Evolutionary conservation across 2,888 invertebrate species (phyloP).

Genomic region (Ophonus ardosiacus): DNA sequence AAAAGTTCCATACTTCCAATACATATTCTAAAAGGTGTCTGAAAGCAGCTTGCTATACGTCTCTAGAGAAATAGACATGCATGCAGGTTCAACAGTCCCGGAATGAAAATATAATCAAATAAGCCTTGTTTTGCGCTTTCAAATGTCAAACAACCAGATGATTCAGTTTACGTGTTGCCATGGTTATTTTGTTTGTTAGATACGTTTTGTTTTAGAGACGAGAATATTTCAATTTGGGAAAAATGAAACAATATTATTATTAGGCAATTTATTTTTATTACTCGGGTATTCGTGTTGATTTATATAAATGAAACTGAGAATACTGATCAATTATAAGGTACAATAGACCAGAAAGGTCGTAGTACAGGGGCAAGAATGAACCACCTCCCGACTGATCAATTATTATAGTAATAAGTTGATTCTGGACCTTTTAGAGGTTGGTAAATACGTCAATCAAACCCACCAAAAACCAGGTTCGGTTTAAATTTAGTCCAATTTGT

Average conservation of each 20-base stretch:
- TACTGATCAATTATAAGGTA: too few relatives aligned
- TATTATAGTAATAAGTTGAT: too few relatives aligned
- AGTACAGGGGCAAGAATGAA: too few relatives aligned
- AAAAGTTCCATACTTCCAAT: conserved; percentile 45
- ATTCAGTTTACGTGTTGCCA: not conserved
- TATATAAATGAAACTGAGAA: too few relatives aligned
- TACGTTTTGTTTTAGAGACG: not conserved
- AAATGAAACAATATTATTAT: not conserved
- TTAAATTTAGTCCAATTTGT: too few relatives aligned
- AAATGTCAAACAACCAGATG: conserved; percentile 9
- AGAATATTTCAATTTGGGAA: not conserved
- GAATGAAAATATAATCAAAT: conserved; percentile 63
- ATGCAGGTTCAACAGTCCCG: conserved; percentile 29
- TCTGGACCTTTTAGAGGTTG: too few relatives aligned
- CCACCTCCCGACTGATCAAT: too few relatives aligned
- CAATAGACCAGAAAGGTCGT: too few relatives aligned
- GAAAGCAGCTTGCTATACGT: conserved; percentile 10
- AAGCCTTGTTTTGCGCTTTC: conserved; percentile 49
- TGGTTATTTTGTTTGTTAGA: not conserved
- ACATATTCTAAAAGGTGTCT: conserved; percentile 60
- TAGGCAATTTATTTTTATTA: not conserved
- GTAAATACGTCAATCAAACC: too few relatives aligned
- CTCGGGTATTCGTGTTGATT: too few relatives aligned
- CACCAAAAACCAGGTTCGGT: too few relatives aligned
- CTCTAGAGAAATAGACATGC: conserved; percentile 54